These are phyloP conservation scores for Cercocebus atys DNA, from an alignment of 2,113 vertebrate species.

Conservation along the genomic window DNA sequence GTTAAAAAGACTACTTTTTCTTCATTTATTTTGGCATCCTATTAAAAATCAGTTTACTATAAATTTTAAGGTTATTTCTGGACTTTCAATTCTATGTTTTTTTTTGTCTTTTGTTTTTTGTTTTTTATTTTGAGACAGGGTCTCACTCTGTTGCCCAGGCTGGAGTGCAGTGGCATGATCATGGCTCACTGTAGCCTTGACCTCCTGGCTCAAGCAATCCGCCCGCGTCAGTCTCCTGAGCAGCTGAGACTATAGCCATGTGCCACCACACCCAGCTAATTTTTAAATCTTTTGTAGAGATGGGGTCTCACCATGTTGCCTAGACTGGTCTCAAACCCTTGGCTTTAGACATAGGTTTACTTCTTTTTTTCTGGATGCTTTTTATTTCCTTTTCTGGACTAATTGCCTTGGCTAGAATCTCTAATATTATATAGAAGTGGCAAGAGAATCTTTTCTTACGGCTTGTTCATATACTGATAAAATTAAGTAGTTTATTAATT, in stretches of 20 bases:
- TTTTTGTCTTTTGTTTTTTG: too few species aligned
- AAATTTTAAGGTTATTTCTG: not conserved
- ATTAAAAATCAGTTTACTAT: not conserved
- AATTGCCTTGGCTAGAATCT: not conserved
- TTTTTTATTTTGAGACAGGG: too few species aligned
- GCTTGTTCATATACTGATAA: not conserved
- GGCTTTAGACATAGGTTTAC: not conserved
- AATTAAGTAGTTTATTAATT: not conserved
- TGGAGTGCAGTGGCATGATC: too few species aligned
- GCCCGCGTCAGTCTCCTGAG: not conserved
- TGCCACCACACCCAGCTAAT: not conserved
- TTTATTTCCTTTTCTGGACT: constrained; percentile 1
- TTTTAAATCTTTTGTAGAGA: not conserved
- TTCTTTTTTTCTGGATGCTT: not conserved
- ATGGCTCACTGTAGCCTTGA: not conserved
- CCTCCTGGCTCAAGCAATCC: not conserved
- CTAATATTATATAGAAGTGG: not conserved
- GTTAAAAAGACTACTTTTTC: not conserved
- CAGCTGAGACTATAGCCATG: not conserved
- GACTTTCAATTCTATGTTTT: not conserved
- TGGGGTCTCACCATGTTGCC: not conserved
- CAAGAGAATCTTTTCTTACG: not conserved
- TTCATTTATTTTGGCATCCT: not conserved
- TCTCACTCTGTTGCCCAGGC: too few species aligned
- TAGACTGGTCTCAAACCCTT: not conserved